A percentile compares a stretch with the other conserved stretches of the same genome.
These are phyloP conservation scores for Horisme vitalbata DNA, from an alignment of 2,888 invertebrate species.

Conservation along the genomic window DNA sequence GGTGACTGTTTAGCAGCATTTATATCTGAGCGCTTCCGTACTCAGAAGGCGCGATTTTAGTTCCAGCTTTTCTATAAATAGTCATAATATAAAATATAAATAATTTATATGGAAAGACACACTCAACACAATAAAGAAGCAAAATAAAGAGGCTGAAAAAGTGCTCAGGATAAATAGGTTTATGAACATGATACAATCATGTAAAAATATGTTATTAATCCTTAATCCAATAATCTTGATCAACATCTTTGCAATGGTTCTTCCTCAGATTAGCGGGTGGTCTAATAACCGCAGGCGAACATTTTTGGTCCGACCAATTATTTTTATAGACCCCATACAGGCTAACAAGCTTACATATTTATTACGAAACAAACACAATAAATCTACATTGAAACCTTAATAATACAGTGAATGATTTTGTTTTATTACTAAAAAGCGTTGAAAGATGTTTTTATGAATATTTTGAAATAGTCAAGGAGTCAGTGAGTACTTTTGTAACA, in stretches of 20 bases:
- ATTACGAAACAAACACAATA: constrained; percentile 60
- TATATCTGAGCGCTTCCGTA: too few species aligned
- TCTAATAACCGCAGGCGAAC: constrained; percentile 42
- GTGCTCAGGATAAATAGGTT: too few species aligned
- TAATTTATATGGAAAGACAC: too few species aligned
- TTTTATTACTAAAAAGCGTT: constrained; percentile 36
- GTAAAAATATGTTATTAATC: background rate
- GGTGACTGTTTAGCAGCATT: too few species aligned
- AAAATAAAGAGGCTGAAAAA: too few species aligned
- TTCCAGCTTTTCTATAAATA: too few species aligned
- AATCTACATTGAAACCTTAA: constrained; percentile 59
- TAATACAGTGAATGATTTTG: constrained; percentile 42
- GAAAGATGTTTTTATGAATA: constrained; percentile 31
- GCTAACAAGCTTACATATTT: constrained; percentile 49
- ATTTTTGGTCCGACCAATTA: constrained; percentile 44
- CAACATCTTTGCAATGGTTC: background rate
- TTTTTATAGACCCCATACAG: constrained; percentile 47
- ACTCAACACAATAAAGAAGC: too few species aligned
- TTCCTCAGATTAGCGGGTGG: constrained; percentile 42
- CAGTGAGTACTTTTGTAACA: background rate
- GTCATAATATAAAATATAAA: too few species aligned
- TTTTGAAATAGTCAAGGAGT: constrained; percentile 16
- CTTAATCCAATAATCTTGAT: constrained; percentile 1
- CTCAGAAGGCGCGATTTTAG: too few species aligned
- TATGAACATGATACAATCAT: too few species aligned